Evolutionary conservation across 1,140 invertebrate species (phyloP).

Genomic region (Doryteuthis pealeii): DNA sequence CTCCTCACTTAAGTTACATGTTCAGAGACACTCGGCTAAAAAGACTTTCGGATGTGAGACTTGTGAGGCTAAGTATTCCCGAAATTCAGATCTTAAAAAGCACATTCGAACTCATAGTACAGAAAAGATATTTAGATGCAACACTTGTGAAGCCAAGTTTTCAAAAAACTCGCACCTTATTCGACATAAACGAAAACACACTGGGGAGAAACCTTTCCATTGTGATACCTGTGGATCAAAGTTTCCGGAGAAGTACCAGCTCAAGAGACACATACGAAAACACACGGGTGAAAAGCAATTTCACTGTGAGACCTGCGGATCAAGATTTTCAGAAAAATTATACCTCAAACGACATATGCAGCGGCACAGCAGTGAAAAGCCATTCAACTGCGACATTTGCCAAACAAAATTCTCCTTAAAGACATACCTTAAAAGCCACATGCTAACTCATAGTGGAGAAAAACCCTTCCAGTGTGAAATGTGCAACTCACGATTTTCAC

Average conservation of each 20-base stretch:
- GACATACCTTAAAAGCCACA: background rate
- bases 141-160: background rate
- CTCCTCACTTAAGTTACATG: too few relatives aligned
- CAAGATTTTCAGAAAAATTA: constrained; percentile 19
- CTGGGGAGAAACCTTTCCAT: background rate
- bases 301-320: constrained; percentile 4
- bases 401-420: background rate
- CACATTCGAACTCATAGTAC: background rate
- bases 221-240: background rate
- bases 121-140: background rate
- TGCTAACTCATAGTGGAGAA: too few relatives aligned
- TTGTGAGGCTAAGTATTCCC: too few relatives aligned
- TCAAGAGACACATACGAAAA: background rate
- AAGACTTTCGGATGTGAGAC: too few relatives aligned
- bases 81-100: too few relatives aligned
- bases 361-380: background rate
- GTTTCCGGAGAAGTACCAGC: background rate
- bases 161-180: background rate
- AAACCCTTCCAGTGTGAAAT: too few relatives aligned
- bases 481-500: too few relatives aligned
- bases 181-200: constrained; percentile 2
- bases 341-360: background rate
- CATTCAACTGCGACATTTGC: background rate
- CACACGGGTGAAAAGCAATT: background rate
- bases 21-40: too few relatives aligned